Evolutionary conservation across 1,140 invertebrate species (phyloP), one percentile per base, ranked within the genome.

Genomic region (Heliconius hewitsoni): DNA sequence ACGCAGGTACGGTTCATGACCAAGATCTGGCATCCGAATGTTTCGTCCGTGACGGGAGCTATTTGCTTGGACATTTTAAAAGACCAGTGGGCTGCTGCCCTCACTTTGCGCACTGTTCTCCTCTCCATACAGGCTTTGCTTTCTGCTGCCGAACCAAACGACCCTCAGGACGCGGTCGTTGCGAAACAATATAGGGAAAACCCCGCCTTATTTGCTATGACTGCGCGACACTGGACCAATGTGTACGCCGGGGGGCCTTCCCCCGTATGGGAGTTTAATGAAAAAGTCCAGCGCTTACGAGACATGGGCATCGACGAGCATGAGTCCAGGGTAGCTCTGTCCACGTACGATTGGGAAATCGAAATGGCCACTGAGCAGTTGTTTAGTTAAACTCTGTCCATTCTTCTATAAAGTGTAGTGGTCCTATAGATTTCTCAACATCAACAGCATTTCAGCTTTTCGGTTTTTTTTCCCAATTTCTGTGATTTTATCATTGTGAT

Each of bases 21-120:
- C 79, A 98, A 98, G 95, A 99, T 99, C 91, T 99, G 99, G 99
- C 99, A 99, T 95, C 99, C 99, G 73, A 99, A 99, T 95, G 99
- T 99, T 86, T 99, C 98, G 76, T 99, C 98, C 30, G 99, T 99
- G 8, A 99, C 99, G 42, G 99, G 99, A 77, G 98, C 98, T 57
- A 99, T 99, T 90, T 99, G 99, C 95, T 95, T 99, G 92, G 99
- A 99, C 94, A 99, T 99, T 89, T 95, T 99, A 23, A 99, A 99
- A 96, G 99, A 99, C 94, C 99, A 99, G 94, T 99, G 99, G 99
- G 99, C 99, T 82, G 99, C 99, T 76, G 99, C 99, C 13, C 98
- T 99, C 97, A 99, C 99, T 1, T 95, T 99, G 79, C 96, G 99
- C 77, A 99, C 99, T 52, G 99, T 99, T 52, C 94, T 91, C 1